Evolutionary conservation across 1,140 invertebrate genomes (phyloP), one percentile per base, ranked within the genome.

Genomic region (Melitaea cinxia): DNA sequence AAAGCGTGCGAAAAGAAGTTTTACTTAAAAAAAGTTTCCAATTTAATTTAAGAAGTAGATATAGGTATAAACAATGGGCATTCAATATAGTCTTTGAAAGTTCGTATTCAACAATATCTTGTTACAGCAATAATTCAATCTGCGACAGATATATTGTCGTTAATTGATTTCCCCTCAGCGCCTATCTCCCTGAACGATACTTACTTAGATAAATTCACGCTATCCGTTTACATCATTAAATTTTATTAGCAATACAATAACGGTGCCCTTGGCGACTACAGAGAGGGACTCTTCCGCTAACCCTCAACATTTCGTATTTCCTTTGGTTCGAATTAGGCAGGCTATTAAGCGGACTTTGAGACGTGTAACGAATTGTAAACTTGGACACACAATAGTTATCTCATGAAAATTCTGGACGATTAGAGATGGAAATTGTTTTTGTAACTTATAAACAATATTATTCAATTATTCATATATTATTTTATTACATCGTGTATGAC

Each of bases 161-260:
- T 79, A 81, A 86, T 85, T 82, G 83, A 84, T 86, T 86, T 78
- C 80, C 84, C 83, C 80, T 79, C 75, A 81, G 73, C 70, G 75
- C 55, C 58, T 64, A 55, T 71, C 73, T 73, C 79, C 75, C 80
- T 52, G 56, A 71, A 72, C 72, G 65, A 59, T 82, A 65, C 67
- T 54, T 72, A 86, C 68, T 85, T 79, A 83, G 79, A 87, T 88
- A 84, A 85, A 86, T 88, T 87, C 84, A 72, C 77, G 82, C 79
- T 89, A 90, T 90, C 85, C 85, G 85, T 91, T 91, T 89, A 91
- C 88, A 88, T 88, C 86, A 91, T 89, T 91, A 91, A 89, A 91
- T 89, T 91, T 89, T 91, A 91, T 89, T 89, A 88, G 82, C 77
- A 80, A 80, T 71, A 89, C 85, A 88, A 89, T 88, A 66, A 76